Percentiles rank a stretch among this genome's conserved stretches.
These are phyloP conservation scores for Leptinotarsa lineolata DNA, from an alignment of 1,140 invertebrate genomes.

Conservation along the genomic window DNA sequence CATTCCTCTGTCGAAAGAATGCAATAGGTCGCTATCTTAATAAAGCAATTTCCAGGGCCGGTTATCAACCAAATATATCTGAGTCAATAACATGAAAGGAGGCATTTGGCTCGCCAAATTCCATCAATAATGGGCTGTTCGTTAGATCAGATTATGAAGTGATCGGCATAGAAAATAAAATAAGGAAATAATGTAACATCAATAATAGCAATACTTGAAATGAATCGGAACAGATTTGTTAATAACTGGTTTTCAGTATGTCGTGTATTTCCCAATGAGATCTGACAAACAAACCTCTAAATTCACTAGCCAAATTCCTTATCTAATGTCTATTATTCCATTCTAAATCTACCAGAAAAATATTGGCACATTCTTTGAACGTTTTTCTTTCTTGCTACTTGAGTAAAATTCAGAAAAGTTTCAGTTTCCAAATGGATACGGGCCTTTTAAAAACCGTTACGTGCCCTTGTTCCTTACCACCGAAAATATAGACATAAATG, in stretches of 20 bases:
- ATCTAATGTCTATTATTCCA: background rate
- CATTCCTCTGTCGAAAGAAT: too few species aligned
- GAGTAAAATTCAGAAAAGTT: conserved; percentile 55
- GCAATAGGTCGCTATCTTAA: too few species aligned
- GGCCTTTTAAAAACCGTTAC: conserved; percentile 70
- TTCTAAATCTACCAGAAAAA: conserved; percentile 6
- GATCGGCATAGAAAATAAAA: too few species aligned
- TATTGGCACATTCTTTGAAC: conserved; percentile 19
- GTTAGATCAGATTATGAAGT: too few species aligned
- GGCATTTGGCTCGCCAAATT: too few species aligned
- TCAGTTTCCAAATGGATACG: conserved; percentile 69
- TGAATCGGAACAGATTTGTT: background rate
- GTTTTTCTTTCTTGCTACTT: background rate
- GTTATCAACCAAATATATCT: too few species aligned
- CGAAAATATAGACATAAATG: conserved; percentile 67
- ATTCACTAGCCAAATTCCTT: background rate
- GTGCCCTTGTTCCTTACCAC: conserved; percentile 70
- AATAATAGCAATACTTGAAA: background rate
- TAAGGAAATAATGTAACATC: too few species aligned
- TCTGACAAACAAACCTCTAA: background rate
- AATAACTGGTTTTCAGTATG: background rate
- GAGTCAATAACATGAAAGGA: too few species aligned
- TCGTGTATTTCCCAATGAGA: background rate
- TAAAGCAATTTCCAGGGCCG: too few species aligned
- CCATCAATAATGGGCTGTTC: too few species aligned